Evolutionary conservation across 1,140 invertebrate genomes (phyloP), one percentile per base, ranked within the genome.

Genomic region (Pararge aegeria): DNA sequence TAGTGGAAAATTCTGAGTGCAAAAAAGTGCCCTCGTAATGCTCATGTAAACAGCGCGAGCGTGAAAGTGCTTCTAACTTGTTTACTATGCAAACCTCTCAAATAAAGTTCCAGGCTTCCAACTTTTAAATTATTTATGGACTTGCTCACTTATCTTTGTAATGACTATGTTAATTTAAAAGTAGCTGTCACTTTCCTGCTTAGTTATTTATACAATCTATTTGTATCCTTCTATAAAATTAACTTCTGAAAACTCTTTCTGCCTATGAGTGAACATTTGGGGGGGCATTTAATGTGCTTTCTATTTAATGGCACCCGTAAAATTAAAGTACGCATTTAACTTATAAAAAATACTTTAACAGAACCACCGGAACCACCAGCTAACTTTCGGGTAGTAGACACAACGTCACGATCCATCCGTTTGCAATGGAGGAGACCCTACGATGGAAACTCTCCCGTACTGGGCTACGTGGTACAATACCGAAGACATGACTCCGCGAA

Each of bases 371-470:
- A 95, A 79, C 91, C 94, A 2, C 95, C 95, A 24, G 90, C 92
- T 1, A 91, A 92, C 53, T 82, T 94, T 18, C 91, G 94, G 67
- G 91, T 94, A n/a, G 84, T 94, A 37, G 93, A 94, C 66, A 92
- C 94, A 15, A 92, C 92, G 7, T 94, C 95, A n/a, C 90, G 95
- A 37, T 92, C 92, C 12, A 93, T 95, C 16, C 92, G 93, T 21
- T 81, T 97, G 1, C 91, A 93, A 38, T 97, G 95, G 95, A 91
- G 92, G 29, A 90, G 92, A 37, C 94, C 95, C 1, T 96, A 95
- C 80, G 94, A 96, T 74, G 96, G 96, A 7, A 96, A 96, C 73
- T 95, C 94, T 48, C 94, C 94, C 0, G 93, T 97, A n/a, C 86
- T 94, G 29, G 93, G 93, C 56, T 97, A 96, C 77, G 88, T 95